A percentile compares a stretch with the other conserved stretches of the same genome.
Conservation (phyloP, 2,113 vertebrate species). For the Gymnorhina tibicen region DNA sequence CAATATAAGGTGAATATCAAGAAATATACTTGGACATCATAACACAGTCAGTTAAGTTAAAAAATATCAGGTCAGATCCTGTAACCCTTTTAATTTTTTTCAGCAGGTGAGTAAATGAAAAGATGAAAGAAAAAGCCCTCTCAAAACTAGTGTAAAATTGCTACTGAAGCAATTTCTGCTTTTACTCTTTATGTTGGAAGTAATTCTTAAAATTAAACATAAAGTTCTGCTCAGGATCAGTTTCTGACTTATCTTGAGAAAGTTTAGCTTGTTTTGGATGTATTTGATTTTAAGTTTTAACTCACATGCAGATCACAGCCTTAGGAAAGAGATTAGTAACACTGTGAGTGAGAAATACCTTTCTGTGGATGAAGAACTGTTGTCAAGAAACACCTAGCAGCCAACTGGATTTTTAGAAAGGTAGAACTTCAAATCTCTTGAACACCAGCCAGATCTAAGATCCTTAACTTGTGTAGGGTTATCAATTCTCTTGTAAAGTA, state of each 20-base stretch:
- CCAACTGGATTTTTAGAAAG: neutral
- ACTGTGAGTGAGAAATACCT: neutral
- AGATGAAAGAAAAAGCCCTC: neutral
- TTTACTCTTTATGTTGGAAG: neutral
- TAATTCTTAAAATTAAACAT: neutral
- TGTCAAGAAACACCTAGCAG: neutral
- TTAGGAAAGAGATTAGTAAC: neutral
- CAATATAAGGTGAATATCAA: neutral
- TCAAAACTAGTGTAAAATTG: neutral
- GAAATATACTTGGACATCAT: neutral
- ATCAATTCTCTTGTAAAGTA: neutral
- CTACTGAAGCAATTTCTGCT: neutral
- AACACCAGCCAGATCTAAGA: neutral
- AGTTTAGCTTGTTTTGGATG: neutral
- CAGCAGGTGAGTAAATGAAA: neutral
- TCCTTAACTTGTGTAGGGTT: neutral
- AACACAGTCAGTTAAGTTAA: neutral
- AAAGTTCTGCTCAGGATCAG: neutral
- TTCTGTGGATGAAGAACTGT: neutral
- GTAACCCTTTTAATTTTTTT: neutral
- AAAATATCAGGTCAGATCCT: neutral
- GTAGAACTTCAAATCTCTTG: neutral
- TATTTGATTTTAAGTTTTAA: neutral
- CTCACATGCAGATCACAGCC: neutral
- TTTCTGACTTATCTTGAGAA: neutral